Conservation (phyloP, 1,140 invertebrate genomes). For the Glomeris maerens region DNA sequence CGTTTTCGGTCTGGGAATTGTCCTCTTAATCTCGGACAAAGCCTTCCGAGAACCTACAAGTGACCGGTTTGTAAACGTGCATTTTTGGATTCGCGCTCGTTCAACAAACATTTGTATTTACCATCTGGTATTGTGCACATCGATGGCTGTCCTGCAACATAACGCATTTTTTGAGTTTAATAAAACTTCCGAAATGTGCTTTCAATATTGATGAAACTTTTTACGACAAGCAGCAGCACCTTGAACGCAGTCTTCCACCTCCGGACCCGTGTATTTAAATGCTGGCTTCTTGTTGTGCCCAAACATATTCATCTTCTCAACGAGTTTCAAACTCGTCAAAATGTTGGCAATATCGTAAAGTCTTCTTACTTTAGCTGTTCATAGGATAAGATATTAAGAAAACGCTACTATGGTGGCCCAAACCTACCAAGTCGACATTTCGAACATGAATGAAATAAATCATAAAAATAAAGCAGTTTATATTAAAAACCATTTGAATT, state of each 20-base stretch:
- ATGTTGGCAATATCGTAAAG: conserved; percentile 62
- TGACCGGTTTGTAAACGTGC: too few species aligned
- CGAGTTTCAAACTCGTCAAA: conserved; percentile 48
- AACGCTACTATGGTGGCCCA: not conserved
- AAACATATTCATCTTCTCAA: conserved; percentile 43
- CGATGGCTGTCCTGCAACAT: conserved; percentile 23
- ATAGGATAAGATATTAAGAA: conserved; percentile 4
- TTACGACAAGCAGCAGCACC: not conserved
- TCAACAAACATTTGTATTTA: conserved; percentile 17
- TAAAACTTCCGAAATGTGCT: not conserved
- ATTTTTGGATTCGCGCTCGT: conserved; percentile 25
- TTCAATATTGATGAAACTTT: not conserved
- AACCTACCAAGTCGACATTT: too few species aligned
- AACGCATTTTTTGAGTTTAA: conserved; percentile 4
- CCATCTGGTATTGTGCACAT: not conserved
- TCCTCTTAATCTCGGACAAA: too few species aligned
- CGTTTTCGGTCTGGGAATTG: too few species aligned
- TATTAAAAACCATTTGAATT: too few species aligned
- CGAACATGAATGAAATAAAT: too few species aligned
- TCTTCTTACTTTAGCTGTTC: conserved; percentile 46
- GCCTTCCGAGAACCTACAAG: too few species aligned
- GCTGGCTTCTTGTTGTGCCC: conserved; percentile 47
- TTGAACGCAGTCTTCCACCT: conserved; percentile 25
- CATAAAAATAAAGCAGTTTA: too few species aligned
- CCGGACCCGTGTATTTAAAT: conserved; percentile 50